Evolutionary conservation across 2,113 vertebrate species (phyloP).

Genomic region (Callopanchax toddi): DNA sequence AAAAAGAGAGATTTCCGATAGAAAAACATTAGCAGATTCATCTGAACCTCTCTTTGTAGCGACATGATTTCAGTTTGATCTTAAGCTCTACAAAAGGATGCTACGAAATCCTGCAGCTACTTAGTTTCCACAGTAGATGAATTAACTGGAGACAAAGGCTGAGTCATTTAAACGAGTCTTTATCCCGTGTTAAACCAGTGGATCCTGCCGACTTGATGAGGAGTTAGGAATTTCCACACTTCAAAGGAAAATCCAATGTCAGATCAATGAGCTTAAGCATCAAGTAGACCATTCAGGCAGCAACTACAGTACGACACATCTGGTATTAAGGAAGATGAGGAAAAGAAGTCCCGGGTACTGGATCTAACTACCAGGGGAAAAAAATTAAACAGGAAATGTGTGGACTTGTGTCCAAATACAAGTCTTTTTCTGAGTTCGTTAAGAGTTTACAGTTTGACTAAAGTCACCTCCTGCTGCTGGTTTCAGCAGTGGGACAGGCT

Average conservation of each 20-base stretch:
- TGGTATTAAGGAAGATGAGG: background rate
- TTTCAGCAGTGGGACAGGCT: no score
- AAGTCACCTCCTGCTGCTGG: no score
- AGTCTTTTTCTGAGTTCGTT: no score
- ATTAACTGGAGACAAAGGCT: background rate
- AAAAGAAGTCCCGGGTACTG: background rate
- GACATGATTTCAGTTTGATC: background rate
- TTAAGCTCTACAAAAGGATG: background rate
- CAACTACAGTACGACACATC: background rate
- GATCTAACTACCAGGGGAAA: background rate
- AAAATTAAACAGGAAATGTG: background rate
- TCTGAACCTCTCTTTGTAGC: background rate
- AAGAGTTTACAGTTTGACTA: no score
- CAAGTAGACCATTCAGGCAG: background rate
- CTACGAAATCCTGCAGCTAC: conserved; percentile 4
- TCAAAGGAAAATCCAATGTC: background rate
- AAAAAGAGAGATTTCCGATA: conserved; percentile 1
- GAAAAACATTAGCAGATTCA: background rate
- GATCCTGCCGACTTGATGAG: conserved; percentile 1
- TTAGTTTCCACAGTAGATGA: conserved; percentile 2
- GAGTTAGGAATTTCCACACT: background rate
- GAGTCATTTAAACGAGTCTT: background rate
- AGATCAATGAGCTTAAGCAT: background rate
- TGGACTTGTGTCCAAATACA: background rate
- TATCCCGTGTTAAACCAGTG: background rate